Conservation (phyloP, 2,888 invertebrate genomes). For the Girardia tigrina region DNA sequence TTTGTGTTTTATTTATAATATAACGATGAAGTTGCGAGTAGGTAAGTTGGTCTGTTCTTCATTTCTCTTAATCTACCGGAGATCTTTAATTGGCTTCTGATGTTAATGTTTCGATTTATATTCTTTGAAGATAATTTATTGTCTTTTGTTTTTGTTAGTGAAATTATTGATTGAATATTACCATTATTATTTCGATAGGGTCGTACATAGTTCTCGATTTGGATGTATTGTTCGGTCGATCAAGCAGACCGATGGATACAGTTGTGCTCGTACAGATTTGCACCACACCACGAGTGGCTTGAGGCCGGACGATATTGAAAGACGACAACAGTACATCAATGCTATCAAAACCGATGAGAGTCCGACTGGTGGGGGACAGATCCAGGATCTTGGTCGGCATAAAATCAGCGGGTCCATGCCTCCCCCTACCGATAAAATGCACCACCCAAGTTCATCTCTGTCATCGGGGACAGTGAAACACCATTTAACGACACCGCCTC, state of each 20-base stretch:
- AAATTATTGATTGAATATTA: neutral
- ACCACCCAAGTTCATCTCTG: neutral
- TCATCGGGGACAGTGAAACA: too few relatives aligned
- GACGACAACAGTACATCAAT: neutral
- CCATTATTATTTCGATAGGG: neutral
- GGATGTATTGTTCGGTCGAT: neutral
- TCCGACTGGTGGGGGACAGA: neutral
- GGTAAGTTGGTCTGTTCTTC: too few relatives aligned
- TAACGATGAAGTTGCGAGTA: too few relatives aligned
- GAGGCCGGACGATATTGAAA: slow-evolving; percentile 5
- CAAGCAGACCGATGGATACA: neutral
- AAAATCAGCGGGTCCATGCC: slow-evolving; percentile 17
- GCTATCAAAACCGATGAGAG: neutral
- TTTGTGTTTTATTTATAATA: too few relatives aligned
- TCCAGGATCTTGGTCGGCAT: neutral
- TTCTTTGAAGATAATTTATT: neutral
- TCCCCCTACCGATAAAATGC: neutral
- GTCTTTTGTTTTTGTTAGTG: neutral
- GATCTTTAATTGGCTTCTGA: too few relatives aligned
- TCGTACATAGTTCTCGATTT: neutral
- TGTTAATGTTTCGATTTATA: too few relatives aligned
- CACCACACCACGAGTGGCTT: slow-evolving; percentile 5
- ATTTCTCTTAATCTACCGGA: too few relatives aligned
- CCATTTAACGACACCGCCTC: neutral
- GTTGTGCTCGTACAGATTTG: neutral